Evolutionary conservation across 2,113 vertebrate genomes (phyloP).

Genomic region (Ptychochromis oligacanthus): DNA sequence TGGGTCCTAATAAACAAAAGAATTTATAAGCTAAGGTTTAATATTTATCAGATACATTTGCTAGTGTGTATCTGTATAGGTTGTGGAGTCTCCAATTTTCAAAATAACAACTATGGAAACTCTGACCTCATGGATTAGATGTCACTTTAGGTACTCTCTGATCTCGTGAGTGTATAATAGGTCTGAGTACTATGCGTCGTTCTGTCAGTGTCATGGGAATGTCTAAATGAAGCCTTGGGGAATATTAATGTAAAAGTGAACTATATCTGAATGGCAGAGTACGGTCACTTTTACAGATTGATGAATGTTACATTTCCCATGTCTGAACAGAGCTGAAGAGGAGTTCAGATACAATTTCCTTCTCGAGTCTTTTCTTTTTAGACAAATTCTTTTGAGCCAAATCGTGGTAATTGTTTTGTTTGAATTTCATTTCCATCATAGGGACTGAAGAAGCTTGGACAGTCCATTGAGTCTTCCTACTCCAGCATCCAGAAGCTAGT

Average conservation of each 20-base stretch:
- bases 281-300: background rate
- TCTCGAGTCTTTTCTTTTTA: background rate
- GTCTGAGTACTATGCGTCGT: background rate
- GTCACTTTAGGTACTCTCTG: background rate
- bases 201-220: background rate
- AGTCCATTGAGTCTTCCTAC: slow-evolving; percentile 97
- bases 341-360: background rate
- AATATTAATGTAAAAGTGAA: background rate
- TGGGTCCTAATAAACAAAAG: no score
- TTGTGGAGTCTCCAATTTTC: no score
- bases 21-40: no score
- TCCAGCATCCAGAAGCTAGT: slow-evolving; percentile 98
- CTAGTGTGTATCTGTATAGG: no score
- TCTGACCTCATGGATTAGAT: no score
- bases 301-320: background rate
- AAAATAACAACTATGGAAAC: no score
- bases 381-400: no score
- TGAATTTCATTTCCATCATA: slow-evolving; percentile 55
- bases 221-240: background rate
- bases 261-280: background rate
- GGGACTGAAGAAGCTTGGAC: slow-evolving; percentile 98
- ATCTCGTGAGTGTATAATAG: background rate
- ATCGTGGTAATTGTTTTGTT: background rate
- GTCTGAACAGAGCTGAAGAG: background rate
- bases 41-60: no score